Evolutionary conservation across 2,113 vertebrate genomes (phyloP), one percentile per base, ranked within the genome.

Genomic region (Chaetura pelagica): DNA sequence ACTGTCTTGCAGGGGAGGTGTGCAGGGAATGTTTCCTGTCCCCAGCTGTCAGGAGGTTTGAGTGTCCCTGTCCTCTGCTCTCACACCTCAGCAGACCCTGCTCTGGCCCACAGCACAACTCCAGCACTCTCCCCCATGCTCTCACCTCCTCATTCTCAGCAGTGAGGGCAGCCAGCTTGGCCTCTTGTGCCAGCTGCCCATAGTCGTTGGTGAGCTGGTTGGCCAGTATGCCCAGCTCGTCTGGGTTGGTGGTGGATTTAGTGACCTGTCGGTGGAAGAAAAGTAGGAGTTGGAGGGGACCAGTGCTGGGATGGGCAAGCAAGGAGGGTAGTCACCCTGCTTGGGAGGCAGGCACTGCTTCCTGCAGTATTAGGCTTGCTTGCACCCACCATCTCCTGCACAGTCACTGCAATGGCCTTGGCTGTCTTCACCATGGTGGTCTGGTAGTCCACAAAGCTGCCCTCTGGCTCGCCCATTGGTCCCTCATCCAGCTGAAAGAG

Each of bases 361-460:
- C 87, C 48, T 42, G 44, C 19, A 42, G 32, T 19, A 34, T 48
- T 15, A 68, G 34, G 22, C 22, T 75, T 32, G 27, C 26, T 69
- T 32, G 58, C 18, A 96, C 98, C 89, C 92, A 99, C 99, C 99
- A 99, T 99, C 96, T 99, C 99, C 97, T 99, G 99, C 75, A 99
- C 99, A 1, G 99, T 99, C 94, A 99, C 99, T 12, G 99, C 99
- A 1, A 99, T 99, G 87, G 99, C 99, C 92, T 99, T 99, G 89
- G 99, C 99, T 0, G 99, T 99, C 98, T 99, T 99, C 87, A 99
- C 99, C 99, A 99, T 99, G 3, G 99, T 99, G 17, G 99, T 99
- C 95, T 99, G 99, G 94, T 99, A 99, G 96, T 99, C 99, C 94
- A 99, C 99, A 40, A 99, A 99, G n/a, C 98, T 98, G 44, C 99